Evolutionary conservation across 1,140 invertebrate species (phyloP).

Genomic region (Caenorhabditis brenneri): DNA sequence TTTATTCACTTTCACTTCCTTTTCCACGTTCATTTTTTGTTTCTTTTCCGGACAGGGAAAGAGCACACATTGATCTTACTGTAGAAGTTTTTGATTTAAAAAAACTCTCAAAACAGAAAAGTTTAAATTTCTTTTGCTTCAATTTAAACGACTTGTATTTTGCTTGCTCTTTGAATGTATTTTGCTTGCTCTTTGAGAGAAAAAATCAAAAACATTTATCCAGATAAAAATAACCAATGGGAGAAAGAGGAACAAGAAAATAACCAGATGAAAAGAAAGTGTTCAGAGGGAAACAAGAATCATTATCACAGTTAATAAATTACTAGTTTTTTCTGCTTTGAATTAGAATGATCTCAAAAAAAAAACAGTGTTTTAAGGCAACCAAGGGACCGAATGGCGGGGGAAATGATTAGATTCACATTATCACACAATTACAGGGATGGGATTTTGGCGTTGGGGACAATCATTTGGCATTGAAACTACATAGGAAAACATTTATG

Average conservation of each 20-base stretch:
- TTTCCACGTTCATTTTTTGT: too few species aligned
- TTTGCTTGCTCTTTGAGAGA: too few species aligned
- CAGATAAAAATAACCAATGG: background rate
- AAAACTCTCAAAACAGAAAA: too few species aligned
- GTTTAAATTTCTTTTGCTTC: too few species aligned
- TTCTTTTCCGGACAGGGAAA: too few species aligned
- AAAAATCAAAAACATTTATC: too few species aligned
- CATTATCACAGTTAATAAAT: conserved; percentile 38
- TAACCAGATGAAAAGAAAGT: background rate
- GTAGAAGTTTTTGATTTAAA: too few species aligned
- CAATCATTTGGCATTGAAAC: background rate
- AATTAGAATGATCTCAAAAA: background rate
- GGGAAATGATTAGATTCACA: background rate
- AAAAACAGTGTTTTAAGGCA: background rate
- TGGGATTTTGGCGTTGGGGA: background rate
- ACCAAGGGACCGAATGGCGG: conserved; percentile 30
- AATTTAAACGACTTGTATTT: too few species aligned
- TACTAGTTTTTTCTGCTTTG: background rate
- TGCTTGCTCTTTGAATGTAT: too few species aligned
- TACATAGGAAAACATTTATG: conserved; percentile 67
- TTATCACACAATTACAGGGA: background rate
- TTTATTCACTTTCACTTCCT: too few species aligned
- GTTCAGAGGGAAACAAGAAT: background rate
- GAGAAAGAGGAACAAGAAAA: background rate
- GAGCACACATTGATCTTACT: too few species aligned